Evolutionary conservation across 1,140 invertebrate genomes (phyloP).

Genomic region (Drosophila pachea): DNA sequence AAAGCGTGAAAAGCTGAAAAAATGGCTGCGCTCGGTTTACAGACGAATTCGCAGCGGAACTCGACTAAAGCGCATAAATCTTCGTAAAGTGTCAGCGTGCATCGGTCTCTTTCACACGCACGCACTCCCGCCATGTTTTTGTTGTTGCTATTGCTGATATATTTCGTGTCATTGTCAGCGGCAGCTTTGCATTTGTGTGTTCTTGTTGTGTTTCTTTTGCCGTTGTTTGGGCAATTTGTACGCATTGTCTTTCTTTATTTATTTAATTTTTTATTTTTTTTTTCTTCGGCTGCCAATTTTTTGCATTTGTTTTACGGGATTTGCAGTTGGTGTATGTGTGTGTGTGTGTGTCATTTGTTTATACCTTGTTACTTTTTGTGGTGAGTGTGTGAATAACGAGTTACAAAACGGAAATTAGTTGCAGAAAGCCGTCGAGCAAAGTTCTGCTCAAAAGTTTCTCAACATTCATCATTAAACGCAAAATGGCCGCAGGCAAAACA

Average conservation of each 20-base stretch:
- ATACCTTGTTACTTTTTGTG: slow-evolving; percentile 35
- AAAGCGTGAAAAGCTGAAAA: slow-evolving; percentile 37
- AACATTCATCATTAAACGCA: slow-evolving; percentile 38
- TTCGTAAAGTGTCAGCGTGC: slow-evolving; percentile 76
- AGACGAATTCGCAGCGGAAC: slow-evolving; percentile 31
- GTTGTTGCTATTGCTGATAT: slow-evolving; percentile 34
- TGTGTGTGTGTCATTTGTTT: slow-evolving; percentile 69
- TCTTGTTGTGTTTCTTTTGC: slow-evolving; percentile 38
- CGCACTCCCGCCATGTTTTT: slow-evolving; percentile 17
- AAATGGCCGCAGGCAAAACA: slow-evolving; percentile 38
- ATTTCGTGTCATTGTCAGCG: slow-evolving; percentile 56
- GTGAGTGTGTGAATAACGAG: slow-evolving; percentile 58
- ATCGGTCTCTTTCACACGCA: slow-evolving; percentile 50
- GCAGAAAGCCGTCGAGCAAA: slow-evolving; percentile 25
- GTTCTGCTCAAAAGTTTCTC: slow-evolving; percentile 25
- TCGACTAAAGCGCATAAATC: slow-evolving; percentile 75
- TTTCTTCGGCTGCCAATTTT: slow-evolving; percentile 26
- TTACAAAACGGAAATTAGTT: slow-evolving; percentile 67
- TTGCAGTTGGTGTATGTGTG: slow-evolving; percentile 15
- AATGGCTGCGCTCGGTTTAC: slow-evolving; percentile 20
- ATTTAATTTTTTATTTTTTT: slow-evolving; percentile 44
- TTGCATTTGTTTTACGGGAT: slow-evolving; percentile 22
- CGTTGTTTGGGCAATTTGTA: slow-evolving; percentile 69
- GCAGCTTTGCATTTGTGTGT: slow-evolving; percentile 59
- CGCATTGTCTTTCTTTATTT: slow-evolving; percentile 58